Conservation (phyloP, 1,140 invertebrate species). For the Drosophila funebris region DNA sequence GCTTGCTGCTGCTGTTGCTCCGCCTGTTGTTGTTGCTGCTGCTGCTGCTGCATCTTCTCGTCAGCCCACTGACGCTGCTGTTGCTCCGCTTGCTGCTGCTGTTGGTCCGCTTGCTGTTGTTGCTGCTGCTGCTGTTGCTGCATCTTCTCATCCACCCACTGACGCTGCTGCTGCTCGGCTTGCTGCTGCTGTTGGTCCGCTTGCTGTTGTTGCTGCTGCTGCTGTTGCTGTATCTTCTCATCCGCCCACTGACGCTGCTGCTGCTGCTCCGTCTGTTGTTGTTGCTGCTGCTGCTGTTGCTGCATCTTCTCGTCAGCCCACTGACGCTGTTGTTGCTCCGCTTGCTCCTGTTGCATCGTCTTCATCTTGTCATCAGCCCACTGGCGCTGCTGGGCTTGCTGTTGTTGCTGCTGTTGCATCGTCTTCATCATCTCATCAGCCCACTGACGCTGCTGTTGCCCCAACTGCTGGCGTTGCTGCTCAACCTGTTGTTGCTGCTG, state of each 20-base stretch:
- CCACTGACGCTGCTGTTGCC: conserved; percentile 18
- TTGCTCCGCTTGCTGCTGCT: background rate
- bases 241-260: background rate
- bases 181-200: background rate
- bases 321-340: conserved; percentile 8
- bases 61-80: background rate
- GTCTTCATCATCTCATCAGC: conserved; percentile 13
- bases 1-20: background rate
- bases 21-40: background rate
- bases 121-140: background rate
- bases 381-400: background rate
- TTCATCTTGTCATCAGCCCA: too few species aligned
- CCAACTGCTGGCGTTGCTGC: conserved; percentile 3
- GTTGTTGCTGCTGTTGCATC: conserved; percentile 1
- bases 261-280: background rate
- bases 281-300: background rate
- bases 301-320: conserved; percentile 26
- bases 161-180: background rate
- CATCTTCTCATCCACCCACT: background rate
- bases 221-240: too few species aligned
- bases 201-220: background rate
- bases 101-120: background rate
- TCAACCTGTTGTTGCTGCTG: background rate
- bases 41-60: too few species aligned
- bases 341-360: background rate